Conservation (phyloP, 2,888 invertebrate species). For the Agelastica alni region DNA sequence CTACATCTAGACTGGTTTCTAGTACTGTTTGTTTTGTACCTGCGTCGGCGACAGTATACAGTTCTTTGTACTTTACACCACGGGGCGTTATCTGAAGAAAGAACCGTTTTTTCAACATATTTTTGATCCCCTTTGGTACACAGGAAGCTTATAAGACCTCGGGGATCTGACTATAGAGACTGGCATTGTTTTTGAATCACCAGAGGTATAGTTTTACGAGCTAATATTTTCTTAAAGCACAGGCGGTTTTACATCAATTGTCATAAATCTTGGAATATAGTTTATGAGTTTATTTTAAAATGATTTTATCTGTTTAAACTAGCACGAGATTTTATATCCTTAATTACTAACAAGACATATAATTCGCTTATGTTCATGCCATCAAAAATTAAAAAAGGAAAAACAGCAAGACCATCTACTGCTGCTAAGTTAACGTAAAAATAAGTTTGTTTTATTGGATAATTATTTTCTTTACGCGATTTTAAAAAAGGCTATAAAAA, state of each 20-base stretch:
- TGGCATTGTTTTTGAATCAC: conserved; percentile 10
- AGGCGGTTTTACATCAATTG: background rate
- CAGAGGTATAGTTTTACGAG: conserved; percentile 1
- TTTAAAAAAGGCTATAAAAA: no score
- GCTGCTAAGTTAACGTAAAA: no score
- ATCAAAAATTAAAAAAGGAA: no score
- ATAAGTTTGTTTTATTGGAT: no score
- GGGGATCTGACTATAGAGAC: conserved; percentile 1
- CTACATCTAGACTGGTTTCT: conserved; percentile 22
- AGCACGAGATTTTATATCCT: no score
- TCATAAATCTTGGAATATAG: no score
- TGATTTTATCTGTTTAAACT: no score
- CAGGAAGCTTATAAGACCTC: conserved; percentile 15
- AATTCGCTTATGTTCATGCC: no score
- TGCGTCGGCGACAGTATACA: conserved; percentile 15
- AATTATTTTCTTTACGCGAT: no score
- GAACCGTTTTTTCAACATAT: conserved; percentile 8
- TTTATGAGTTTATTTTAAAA: no score
- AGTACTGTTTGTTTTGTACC: conserved; percentile 27
- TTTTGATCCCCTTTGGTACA: conserved; percentile 18
- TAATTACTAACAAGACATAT: no score
- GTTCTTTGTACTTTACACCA: conserved; percentile 9
- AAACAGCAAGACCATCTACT: no score
- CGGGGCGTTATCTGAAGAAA: conserved; percentile 12
- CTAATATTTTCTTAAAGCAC: background rate